These are phyloP conservation scores for Esperia sulphurella DNA, from an alignment of 2,888 invertebrate species.

Conservation along the genomic window DNA sequence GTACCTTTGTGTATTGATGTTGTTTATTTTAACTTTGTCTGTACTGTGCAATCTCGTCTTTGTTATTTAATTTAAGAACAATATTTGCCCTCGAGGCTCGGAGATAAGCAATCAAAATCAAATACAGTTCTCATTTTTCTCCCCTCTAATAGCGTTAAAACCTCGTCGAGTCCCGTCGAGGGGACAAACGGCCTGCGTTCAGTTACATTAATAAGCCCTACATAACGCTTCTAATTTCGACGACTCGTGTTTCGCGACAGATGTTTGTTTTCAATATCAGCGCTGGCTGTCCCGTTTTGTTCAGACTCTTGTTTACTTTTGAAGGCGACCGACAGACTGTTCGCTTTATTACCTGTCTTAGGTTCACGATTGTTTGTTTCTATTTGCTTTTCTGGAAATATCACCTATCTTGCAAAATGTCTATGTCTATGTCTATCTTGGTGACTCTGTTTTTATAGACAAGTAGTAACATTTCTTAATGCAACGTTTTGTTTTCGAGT, in stretches of 20 bases:
- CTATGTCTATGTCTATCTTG: no score
- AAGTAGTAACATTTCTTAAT: no score
- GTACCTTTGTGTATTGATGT: background rate
- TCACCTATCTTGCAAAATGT: no score
- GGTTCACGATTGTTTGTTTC: conserved; percentile 10
- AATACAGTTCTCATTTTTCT: conserved; percentile 49
- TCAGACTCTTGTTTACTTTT: conserved; percentile 25
- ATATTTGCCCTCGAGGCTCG: conserved; percentile 12
- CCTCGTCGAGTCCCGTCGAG: conserved; percentile 26
- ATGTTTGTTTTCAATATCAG: conserved; percentile 34
- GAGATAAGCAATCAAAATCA: conserved; percentile 22
- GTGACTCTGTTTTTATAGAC: no score
- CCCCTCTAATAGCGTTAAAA: conserved; percentile 53
- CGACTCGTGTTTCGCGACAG: conserved; percentile 27
- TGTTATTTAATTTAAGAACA: background rate
- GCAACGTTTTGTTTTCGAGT: no score
- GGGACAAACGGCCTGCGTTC: conserved; percentile 6
- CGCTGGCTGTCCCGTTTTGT: conserved; percentile 9
- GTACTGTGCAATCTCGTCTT: background rate
- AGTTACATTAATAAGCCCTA: conserved; percentile 12
- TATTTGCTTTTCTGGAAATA: background rate
- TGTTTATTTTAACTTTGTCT: background rate
- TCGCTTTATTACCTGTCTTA: conserved; percentile 20
- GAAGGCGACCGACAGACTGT: conserved; percentile 12
- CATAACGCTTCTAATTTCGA: conserved; percentile 10